A percentile compares a stretch with the other conserved stretches of the same genome.
These are phyloP conservation scores for Thinocorus orbignyianus DNA, from an alignment of 2,113 vertebrate species.

Conservation along the genomic window DNA sequence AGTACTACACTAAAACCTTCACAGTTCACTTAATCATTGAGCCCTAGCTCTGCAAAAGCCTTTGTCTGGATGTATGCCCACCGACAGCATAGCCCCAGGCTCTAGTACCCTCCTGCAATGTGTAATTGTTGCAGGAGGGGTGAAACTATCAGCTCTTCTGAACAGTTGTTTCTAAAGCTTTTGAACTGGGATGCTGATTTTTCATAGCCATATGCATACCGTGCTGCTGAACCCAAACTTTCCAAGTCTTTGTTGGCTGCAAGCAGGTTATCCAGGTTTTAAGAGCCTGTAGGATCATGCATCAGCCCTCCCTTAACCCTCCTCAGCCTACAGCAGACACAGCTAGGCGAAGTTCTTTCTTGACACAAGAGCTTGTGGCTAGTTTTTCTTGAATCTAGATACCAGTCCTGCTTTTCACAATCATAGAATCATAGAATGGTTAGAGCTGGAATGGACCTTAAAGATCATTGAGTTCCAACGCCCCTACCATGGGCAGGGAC, in stretches of 20 bases:
- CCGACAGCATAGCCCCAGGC: rapidly evolving
- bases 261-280: neutral
- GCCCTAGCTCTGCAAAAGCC: neutral
- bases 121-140: rapidly evolving
- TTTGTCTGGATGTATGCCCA: neutral
- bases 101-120: neutral
- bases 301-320: neutral
- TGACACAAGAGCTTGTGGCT: neutral
- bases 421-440: no score
- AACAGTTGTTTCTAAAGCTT: neutral
- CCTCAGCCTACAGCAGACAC: neutral
- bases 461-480: no score
- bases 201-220: neutral
- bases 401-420: neutral
- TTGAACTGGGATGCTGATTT: neutral
- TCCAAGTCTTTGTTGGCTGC: rapidly evolving
- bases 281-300: rapidly evolving
- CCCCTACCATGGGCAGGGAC: no score
- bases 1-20: neutral
- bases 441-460: no score
- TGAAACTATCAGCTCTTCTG: rapidly evolving
- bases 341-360: neutral
- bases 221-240: neutral
- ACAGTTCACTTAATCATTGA: neutral
- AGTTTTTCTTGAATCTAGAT: rapidly evolving